A percentile compares a stretch with the other conserved stretches of the same genome.
phyloP scores from a whole-genome alignment of 1,140 invertebrate species.

The Aphaenogaster floridana region DNA sequence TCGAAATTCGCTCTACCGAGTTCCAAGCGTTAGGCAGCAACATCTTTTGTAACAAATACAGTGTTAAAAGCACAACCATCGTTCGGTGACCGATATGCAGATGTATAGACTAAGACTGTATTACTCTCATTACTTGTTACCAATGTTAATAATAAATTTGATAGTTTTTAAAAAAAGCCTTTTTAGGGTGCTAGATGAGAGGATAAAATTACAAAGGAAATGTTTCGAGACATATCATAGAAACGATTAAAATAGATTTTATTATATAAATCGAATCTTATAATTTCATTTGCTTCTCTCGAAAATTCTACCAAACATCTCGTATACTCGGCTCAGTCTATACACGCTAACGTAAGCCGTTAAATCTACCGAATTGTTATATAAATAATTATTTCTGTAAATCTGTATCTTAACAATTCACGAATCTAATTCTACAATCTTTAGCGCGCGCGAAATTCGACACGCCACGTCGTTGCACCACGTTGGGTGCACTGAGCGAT shows the following conservation, averaged over 20 bases:
- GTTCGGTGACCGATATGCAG: constrained; percentile 65
- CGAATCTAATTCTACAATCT: constrained; percentile 67
- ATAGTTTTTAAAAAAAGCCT: background rate
- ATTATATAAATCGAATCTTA: background rate
- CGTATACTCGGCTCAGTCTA: constrained; percentile 37
- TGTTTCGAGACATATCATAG: background rate
- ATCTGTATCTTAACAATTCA: constrained; percentile 77
- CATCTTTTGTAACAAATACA: constrained; percentile 38
- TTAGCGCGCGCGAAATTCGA: constrained; percentile 68
- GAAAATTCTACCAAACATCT: constrained; percentile 9
- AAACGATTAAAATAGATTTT: constrained; percentile 12
- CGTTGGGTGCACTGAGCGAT: constrained; percentile 38
- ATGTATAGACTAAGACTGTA: constrained; percentile 36
- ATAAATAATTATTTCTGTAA: constrained; percentile 79
- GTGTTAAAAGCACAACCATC: constrained; percentile 62
- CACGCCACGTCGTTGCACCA: constrained; percentile 62
- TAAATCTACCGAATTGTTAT: constrained; percentile 68
- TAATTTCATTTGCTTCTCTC: background rate
- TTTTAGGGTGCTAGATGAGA: background rate
- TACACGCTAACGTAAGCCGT: constrained; percentile 69
- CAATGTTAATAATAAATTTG: background rate
- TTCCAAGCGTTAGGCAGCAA: constrained; percentile 10
- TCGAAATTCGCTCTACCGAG: constrained; percentile 24
- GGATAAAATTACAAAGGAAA: background rate
- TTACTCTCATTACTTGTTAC: constrained; percentile 16